Percentiles rank a stretch among this genome's conserved stretches.
Conservation (phyloP, 2,888 invertebrate species). For the Pteria penguin region DNA sequence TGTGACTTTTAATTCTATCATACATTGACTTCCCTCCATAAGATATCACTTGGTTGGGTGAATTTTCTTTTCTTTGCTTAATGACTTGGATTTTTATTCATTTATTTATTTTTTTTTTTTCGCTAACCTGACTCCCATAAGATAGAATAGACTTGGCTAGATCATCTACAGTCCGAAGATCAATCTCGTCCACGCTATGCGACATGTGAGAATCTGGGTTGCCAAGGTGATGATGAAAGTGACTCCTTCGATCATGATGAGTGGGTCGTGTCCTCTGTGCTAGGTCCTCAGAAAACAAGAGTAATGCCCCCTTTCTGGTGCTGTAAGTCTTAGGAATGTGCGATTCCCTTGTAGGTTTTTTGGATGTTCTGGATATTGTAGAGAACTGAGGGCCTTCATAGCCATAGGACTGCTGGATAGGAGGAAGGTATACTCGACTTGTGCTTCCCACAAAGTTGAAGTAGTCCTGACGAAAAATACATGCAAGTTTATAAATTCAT, state of each 20-base stretch:
- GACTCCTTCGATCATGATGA: slow-evolving; percentile 29
- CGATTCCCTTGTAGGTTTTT: slow-evolving; percentile 55
- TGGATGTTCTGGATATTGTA: slow-evolving; percentile 27
- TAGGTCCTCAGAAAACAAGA: slow-evolving; percentile 79
- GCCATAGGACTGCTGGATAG: slow-evolving; percentile 57
- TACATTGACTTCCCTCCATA: no score
- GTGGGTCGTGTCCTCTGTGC: slow-evolving; percentile 60
- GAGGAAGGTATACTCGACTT: slow-evolving; percentile 65
- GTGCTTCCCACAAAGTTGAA: slow-evolving; percentile 70
- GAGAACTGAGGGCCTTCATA: slow-evolving; percentile 52
- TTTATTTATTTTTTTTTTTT: no score
- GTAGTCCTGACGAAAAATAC: slow-evolving; percentile 67
- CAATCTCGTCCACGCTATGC: slow-evolving; percentile 34
- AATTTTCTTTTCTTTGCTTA: no score
- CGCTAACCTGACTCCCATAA: slow-evolving; percentile 66
- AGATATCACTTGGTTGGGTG: no score
- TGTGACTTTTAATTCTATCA: no score
- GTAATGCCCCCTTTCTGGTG: slow-evolving; percentile 77
- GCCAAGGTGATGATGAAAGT: slow-evolving; percentile 26
- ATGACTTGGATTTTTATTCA: no score
- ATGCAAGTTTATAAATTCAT: no score
- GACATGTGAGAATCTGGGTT: slow-evolving; percentile 36
- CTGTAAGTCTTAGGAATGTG: slow-evolving; percentile 78
- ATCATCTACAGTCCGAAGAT: slow-evolving; percentile 77
- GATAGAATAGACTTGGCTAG: slow-evolving; percentile 75